Conservation (phyloP, 2,113 vertebrate genomes). For the sheep (Ovis aries) region DNA sequence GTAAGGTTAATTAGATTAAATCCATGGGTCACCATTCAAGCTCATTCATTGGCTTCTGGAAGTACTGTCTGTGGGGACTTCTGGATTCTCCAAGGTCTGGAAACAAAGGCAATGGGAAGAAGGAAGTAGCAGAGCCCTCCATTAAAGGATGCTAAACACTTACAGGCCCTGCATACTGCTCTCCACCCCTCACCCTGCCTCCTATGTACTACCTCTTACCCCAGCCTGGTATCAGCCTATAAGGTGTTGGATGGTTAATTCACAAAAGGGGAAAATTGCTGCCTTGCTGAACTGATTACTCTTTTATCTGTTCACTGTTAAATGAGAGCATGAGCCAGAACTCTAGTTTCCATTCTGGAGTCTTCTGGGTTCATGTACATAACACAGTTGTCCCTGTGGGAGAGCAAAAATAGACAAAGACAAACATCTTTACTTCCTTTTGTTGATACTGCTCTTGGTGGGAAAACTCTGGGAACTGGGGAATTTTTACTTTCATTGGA, state of each 20-base stretch:
- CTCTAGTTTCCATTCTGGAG: background rate
- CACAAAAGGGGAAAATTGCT: background rate
- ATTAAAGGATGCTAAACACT: background rate
- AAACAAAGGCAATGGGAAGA: background rate
- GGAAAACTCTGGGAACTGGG: background rate
- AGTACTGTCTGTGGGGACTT: background rate
- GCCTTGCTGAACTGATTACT: background rate
- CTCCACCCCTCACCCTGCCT: background rate
- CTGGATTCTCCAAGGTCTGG: background rate
- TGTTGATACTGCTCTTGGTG: background rate
- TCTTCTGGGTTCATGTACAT: background rate
- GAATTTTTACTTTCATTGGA: background rate
- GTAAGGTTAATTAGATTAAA: background rate
- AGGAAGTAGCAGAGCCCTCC: background rate
- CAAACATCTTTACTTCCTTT: background rate
- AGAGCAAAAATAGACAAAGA: background rate
- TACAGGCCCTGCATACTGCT: too few species aligned
- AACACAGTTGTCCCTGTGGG: background rate
- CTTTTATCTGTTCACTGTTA: background rate
- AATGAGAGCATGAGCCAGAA: background rate
- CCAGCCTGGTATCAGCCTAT: background rate
- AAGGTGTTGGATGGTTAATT: background rate
- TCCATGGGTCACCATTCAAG: background rate
- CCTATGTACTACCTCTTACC: background rate
- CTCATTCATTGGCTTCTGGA: background rate